A percentile compares a stretch with the other conserved stretches of the same genome.
phyloP scores from a whole-genome alignment of 2,888 invertebrate genomes.

The Agrochola lychnidis region DNA sequence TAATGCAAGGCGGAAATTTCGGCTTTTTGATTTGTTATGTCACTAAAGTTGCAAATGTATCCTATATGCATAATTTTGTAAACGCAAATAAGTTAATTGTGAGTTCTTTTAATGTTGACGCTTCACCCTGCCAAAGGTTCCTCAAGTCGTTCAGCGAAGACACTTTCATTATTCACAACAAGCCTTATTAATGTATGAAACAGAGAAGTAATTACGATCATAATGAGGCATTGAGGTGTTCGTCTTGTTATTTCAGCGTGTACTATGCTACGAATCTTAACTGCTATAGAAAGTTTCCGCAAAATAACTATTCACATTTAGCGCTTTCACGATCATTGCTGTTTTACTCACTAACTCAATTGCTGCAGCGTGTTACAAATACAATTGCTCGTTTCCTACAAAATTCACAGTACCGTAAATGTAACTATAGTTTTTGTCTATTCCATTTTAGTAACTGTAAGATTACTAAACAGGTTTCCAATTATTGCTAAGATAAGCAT shows the following conservation, averaged over 20 bases:
- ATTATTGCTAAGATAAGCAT: conserved; percentile 5
- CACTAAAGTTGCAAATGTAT: conserved; percentile 73
- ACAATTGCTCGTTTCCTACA: conserved; percentile 66
- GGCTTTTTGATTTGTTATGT: conserved; percentile 81
- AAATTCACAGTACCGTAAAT: conserved; percentile 56
- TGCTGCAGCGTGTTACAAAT: conserved; percentile 63
- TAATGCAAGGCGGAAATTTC: conserved; percentile 84
- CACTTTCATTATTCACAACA: conserved; percentile 35
- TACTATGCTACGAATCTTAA: conserved; percentile 72
- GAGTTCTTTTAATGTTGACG: conserved; percentile 11
- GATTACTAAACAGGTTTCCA: conserved; percentile 2
- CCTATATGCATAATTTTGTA: conserved; percentile 69
- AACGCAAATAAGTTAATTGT: conserved; percentile 67
- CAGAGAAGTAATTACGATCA: conserved; percentile 49
- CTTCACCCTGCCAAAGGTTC: conserved; percentile 25
- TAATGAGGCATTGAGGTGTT: conserved; percentile 61
- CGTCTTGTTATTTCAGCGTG: conserved; percentile 61
- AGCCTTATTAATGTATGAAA: conserved; percentile 22
- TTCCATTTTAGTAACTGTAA: neutral
- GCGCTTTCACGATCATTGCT: conserved; percentile 78
- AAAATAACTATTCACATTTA: conserved; percentile 72
- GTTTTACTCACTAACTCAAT: conserved; percentile 73
- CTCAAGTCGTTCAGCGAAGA: conserved; percentile 1
- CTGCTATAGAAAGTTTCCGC: conserved; percentile 78
- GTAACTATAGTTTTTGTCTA: conserved; percentile 41